These are phyloP conservation scores for Urocolius indicus DNA, from an alignment of 2,113 vertebrate species.

Conservation along the genomic window DNA sequence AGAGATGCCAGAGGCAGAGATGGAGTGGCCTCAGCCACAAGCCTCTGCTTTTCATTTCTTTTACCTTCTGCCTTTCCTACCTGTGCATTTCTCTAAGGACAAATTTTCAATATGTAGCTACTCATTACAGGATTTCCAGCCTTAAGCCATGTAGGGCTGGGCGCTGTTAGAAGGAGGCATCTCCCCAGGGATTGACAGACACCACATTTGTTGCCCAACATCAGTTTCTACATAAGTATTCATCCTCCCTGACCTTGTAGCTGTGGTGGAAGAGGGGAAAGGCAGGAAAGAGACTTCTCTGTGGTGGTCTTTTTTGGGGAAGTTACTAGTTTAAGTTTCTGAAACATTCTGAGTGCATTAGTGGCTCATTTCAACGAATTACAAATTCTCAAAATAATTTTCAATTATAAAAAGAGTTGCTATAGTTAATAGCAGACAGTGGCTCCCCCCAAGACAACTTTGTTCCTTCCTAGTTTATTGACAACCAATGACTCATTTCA, in stretches of 20 bases:
- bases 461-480: neutral
- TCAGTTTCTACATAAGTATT: neutral
- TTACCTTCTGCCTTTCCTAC: neutral
- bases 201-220: neutral
- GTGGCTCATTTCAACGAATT: constrained; percentile 37
- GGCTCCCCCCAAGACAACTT: neutral
- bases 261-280: neutral
- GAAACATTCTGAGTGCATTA: neutral
- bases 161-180: neutral
- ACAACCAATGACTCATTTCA: constrained; percentile 20
- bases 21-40: neutral
- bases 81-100: neutral
- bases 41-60: neutral
- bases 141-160: neutral
- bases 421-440: neutral
- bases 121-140: neutral
- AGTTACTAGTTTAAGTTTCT: neutral
- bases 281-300: neutral
- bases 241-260: neutral
- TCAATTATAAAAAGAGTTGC: constrained; percentile 31
- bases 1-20: neutral
- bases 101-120: neutral
- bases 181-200: neutral
- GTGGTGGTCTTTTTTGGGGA: neutral
- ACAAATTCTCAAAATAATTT: constrained; percentile 59